These are phyloP conservation scores for Acanthochromis polyacanthus DNA, from an alignment of 2,113 vertebrate species.

Conservation along the genomic window DNA sequence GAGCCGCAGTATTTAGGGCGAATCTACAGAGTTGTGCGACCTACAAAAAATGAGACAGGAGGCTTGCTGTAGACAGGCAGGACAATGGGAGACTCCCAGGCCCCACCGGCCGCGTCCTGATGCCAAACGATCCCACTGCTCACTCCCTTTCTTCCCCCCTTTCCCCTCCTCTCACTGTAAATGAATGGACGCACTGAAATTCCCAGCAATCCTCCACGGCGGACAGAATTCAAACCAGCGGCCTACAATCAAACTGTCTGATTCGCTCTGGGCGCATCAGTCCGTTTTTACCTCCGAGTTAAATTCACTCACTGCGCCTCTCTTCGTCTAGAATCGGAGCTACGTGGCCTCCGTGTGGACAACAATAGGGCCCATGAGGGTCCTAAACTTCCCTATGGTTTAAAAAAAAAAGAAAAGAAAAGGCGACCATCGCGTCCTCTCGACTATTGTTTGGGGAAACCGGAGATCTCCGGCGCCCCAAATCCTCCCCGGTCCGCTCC, in stretches of 20 bases:
- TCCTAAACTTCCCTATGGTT: slow-evolving; percentile 69
- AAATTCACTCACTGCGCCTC: neutral
- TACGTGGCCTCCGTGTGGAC: slow-evolving; percentile 59
- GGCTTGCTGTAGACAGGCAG: slow-evolving; percentile 38
- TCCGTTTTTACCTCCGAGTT: neutral
- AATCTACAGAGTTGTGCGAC: slow-evolving; percentile 42
- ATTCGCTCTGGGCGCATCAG: slow-evolving; percentile 46
- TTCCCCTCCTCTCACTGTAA: slow-evolving; percentile 15
- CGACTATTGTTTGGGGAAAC: slow-evolving; percentile 78
- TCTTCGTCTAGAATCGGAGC: slow-evolving; percentile 24
- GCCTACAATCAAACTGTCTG: slow-evolving; percentile 48
- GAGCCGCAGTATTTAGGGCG: neutral
- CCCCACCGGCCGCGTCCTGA: slow-evolving; percentile 54
- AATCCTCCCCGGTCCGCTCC: neutral
- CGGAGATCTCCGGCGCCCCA: slow-evolving; percentile 55
- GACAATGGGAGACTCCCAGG: slow-evolving; percentile 75
- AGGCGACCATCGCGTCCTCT: slow-evolving; percentile 70
- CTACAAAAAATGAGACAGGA: slow-evolving; percentile 29
- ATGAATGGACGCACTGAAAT: slow-evolving; percentile 68
- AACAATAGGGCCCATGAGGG: slow-evolving; percentile 63
- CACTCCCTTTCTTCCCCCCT: slow-evolving; percentile 5
- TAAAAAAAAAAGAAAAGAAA: slow-evolving; percentile 24
- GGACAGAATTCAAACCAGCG: slow-evolving; percentile 33
- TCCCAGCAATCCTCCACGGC: slow-evolving; percentile 17
- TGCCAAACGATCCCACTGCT: slow-evolving; percentile 47